Evolutionary conservation across 2,113 vertebrate genomes (phyloP).

Genomic region (Corythaixoides concolor): DNA sequence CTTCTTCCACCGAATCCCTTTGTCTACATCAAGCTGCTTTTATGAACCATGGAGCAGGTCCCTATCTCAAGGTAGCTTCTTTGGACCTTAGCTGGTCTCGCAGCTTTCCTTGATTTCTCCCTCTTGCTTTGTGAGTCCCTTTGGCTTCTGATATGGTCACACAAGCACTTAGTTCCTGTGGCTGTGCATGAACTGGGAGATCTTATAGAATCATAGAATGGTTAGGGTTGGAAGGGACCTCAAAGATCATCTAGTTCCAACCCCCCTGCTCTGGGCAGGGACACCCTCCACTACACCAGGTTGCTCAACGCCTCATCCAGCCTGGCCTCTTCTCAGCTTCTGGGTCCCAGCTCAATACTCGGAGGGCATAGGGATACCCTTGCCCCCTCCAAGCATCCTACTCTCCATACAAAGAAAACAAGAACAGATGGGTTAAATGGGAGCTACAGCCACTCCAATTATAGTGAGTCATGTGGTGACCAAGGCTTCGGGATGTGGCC

Average conservation of each 20-base stretch:
- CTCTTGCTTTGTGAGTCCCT: neutral
- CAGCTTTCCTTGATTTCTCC: neutral
- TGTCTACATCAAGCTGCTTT: neutral
- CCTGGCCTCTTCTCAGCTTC: neutral
- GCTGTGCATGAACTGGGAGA: neutral
- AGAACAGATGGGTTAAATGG: neutral
- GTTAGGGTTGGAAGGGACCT: no score
- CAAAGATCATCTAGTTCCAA: no score
- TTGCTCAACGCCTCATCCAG: no score
- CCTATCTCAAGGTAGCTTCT: neutral
- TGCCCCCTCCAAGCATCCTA: neutral
- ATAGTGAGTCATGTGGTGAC: neutral
- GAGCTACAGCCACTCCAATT: accelerated
- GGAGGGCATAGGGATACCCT: accelerated
- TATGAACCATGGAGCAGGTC: neutral
- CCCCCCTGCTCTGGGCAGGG: no score
- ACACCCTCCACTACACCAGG: no score
- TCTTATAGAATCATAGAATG: no score
- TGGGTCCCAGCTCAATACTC: neutral
- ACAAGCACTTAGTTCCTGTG: neutral
- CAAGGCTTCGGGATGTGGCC: neutral
- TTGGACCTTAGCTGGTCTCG: neutral
- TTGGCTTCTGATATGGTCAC: neutral
- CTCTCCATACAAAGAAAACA: neutral
- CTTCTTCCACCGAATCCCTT: neutral